Conservation (phyloP, 1,140 invertebrate species). For the Thaumatotibia leucotreta region DNA sequence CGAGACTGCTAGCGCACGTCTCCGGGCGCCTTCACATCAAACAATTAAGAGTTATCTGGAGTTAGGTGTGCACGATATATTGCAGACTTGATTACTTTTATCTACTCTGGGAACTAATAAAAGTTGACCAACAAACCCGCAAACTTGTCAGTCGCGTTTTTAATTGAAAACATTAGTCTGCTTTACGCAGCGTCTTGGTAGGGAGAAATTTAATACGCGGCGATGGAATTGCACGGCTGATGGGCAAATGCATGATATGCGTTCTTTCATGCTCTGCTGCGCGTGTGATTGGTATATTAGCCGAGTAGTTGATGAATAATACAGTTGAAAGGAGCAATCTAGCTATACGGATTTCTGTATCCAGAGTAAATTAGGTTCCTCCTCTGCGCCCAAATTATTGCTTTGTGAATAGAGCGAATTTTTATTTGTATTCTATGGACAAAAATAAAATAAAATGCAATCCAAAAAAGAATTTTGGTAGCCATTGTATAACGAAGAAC, state of each 20-base stretch:
- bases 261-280: not conserved
- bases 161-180: slow-evolving; percentile 50
- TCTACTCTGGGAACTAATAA: slow-evolving; percentile 63
- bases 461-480: too few relatives aligned
- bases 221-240: not conserved
- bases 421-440: too few relatives aligned
- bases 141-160: slow-evolving; percentile 53
- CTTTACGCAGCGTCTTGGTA: not conserved
- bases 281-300: not conserved
- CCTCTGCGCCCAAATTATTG: not conserved
- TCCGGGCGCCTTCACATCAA: slow-evolving; percentile 47
- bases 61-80: slow-evolving; percentile 53
- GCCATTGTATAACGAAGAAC: too few relatives aligned
- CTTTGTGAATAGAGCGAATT: too few relatives aligned
- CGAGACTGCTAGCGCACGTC: slow-evolving; percentile 30
- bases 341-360: not conserved
- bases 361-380: not conserved
- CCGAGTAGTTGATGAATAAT: not conserved
- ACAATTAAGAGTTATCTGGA: slow-evolving; percentile 62
- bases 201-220: not conserved
- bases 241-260: not conserved
- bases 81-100: slow-evolving; percentile 65
- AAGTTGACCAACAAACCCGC: slow-evolving; percentile 62
- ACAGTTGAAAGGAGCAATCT: not conserved
- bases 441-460: too few relatives aligned